Base-by-base conservation (phyloP, 2,113 vertebrate species). In the Scortum barcoo region DNA sequence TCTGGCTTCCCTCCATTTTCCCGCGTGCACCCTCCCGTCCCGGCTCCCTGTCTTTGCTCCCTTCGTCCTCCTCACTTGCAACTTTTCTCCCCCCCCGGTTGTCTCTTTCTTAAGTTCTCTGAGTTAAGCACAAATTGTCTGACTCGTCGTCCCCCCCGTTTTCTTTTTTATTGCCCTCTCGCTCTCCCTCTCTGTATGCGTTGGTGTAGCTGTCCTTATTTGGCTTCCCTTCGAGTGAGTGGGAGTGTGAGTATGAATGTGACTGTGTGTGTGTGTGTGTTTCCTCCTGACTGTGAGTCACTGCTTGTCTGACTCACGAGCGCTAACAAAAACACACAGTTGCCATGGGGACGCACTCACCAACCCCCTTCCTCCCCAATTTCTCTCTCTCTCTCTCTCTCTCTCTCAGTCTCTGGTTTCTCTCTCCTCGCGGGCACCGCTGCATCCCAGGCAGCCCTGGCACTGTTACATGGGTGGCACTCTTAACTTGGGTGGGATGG, bases 281-380 rank as follows among this genome's bases (percentile, higher is more conserved):
- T 95, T 94, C 93, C 94, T 95, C 94, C 93, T 95, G 95, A 96
- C 95, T 93, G 88, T 96, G 95, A 96, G 91, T 96, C 95, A 96
- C 91, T 68, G 86, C 90, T 93, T 83, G 92, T 94, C 93, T 95
- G 95, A 96, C 93, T 96, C 95, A 96, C 87, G 67, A 83, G 81
- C 84, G 81, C 93, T 95, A 95, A 95, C 94, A 95, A 94, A 95
- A 96, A 96, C 95, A 95, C 80, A 85, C 68, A 24, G 92, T 95
- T 91, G 76, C 94, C 92, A 92, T 95, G 88, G 94, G 65, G 90
- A 94, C 72, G 8, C 62, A 4, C 71, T 50, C 44, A 16, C 40
- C 58, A 69, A 69, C 60, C 68, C 46, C 60, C 81, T 65, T 26
- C 63, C 46, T 58, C 63, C 36, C 79, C 72, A 46, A 33, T 36